Base-by-base conservation (phyloP, 2,113 vertebrate genomes). In the Pseudolaguvia tuberculata region DNA sequence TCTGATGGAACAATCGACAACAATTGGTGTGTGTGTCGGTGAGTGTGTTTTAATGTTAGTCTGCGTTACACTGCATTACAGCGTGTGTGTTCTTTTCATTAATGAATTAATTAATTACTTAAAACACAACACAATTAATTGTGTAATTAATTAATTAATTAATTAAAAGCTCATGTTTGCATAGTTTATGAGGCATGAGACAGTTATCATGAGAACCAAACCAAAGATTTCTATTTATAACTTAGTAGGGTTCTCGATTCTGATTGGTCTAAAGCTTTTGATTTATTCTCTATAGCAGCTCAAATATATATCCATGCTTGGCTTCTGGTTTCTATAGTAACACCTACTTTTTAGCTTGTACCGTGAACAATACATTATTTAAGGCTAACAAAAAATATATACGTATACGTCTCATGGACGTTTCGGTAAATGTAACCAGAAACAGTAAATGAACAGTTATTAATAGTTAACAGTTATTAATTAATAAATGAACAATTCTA, bases 1-100 rank as follows among this genome's bases (percentile, higher is more conserved):
- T 85, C 87, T 88, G 84, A 90, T 87, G 80, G 70, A 66, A 79
- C 21, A 15, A 17, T 75, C 62, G 72, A 81, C 45, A 42, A 42
- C 39, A 42, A 42, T 42, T 42, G 71, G 75, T 10, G 42, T 62
- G 66, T 73, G 63, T 82, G 48, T 73, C 39, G 5, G 35, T 61
- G 71, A 66, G 80, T 59, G 48, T 58, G 23, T 77, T 63, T 70
- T 66, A 51, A 69, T 76, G 68, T 71, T 76, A 81, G 74, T 82
- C 72, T 76, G 55, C 29, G 63, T 77, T 23, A 59, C 55, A 48
- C 27, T 73, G 5, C n/a, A n/a, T n/a, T n/a, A n/a, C n/a, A n/a
- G n/a, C 45, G 23, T 27, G 0, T 59, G n/a, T 25, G 13, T 61
- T 12, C 10, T 0, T 27, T 45, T 45, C 21, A 35, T 35, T 52